These are phyloP conservation scores for Zelleria hepariella DNA, from an alignment of 2,888 invertebrate genomes.

Conservation along the genomic window DNA sequence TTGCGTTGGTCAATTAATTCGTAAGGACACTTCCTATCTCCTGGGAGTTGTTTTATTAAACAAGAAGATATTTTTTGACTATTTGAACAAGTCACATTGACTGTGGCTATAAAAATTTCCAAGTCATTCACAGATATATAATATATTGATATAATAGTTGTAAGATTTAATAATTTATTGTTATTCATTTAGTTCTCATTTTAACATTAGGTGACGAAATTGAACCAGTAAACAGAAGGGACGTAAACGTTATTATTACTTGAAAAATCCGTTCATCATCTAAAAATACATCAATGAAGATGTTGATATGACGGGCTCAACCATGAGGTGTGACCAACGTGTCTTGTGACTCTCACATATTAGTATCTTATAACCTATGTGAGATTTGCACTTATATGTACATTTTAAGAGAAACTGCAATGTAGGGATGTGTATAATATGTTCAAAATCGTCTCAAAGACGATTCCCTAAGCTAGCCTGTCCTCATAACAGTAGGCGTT, in stretches of 20 bases:
- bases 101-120: slow-evolving; percentile 60
- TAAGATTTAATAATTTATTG: slow-evolving; percentile 72
- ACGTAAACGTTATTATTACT: slow-evolving; percentile 69
- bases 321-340: slow-evolving; percentile 59
- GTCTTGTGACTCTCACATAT: slow-evolving; percentile 50
- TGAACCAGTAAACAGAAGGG: slow-evolving; percentile 63
- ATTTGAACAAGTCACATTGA: slow-evolving; percentile 66
- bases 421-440: slow-evolving; percentile 54
- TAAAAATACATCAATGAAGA: slow-evolving; percentile 23
- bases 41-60: slow-evolving; percentile 54
- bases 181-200: slow-evolving; percentile 70
- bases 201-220: slow-evolving; percentile 67
- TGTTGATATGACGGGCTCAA: slow-evolving; percentile 47
- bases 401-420: slow-evolving; percentile 67
- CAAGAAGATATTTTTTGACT: slow-evolving; percentile 73
- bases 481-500: slow-evolving; percentile 26
- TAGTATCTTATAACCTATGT: slow-evolving; percentile 29
- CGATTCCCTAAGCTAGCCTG: slow-evolving; percentile 47
- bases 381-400: slow-evolving; percentile 65
- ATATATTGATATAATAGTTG: slow-evolving; percentile 56
- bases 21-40: slow-evolving; percentile 54
- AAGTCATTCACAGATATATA: slow-evolving; percentile 63
- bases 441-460: slow-evolving; percentile 60
- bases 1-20: slow-evolving; percentile 71
- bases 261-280: slow-evolving; percentile 39